phyloP scores from a whole-genome alignment of 2,113 vertebrate species.

The Cepphus grylle region DNA sequence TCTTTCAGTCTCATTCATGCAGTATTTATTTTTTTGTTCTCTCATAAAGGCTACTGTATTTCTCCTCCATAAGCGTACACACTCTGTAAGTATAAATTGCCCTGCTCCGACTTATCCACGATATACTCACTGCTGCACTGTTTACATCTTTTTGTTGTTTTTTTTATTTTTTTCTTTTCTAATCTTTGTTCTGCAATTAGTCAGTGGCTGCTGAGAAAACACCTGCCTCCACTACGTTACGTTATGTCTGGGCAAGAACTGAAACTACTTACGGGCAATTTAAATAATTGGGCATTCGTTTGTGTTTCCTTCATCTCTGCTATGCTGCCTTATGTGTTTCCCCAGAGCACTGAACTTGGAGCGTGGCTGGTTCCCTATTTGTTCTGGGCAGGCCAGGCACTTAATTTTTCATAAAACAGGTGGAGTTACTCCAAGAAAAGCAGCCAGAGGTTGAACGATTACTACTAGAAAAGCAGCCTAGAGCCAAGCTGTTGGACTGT shows the following conservation, averaged over 20 bases:
- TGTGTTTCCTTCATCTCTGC: neutral
- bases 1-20: neutral
- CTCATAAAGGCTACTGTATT: neutral
- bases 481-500: neutral
- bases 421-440: neutral
- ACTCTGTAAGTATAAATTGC: neutral
- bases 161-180: neutral
- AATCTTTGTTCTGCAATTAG: conserved; percentile 32
- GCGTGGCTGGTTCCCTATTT: neutral
- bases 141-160: neutral
- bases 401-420: neutral
- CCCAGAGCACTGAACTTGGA: neutral
- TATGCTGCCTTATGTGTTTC: neutral
- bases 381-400: neutral
- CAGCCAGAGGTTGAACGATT: neutral
- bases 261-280: neutral
- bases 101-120: neutral
- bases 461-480: neutral
- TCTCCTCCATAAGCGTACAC: fast-evolving
- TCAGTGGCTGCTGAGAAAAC: conserved; percentile 44
- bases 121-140: neutral
- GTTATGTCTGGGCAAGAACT: conserved; percentile 22
- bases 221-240: neutral
- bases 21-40: neutral
- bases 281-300: neutral